Conservation (phyloP, 2,113 vertebrate species). For the Apteryx mantelli region DNA sequence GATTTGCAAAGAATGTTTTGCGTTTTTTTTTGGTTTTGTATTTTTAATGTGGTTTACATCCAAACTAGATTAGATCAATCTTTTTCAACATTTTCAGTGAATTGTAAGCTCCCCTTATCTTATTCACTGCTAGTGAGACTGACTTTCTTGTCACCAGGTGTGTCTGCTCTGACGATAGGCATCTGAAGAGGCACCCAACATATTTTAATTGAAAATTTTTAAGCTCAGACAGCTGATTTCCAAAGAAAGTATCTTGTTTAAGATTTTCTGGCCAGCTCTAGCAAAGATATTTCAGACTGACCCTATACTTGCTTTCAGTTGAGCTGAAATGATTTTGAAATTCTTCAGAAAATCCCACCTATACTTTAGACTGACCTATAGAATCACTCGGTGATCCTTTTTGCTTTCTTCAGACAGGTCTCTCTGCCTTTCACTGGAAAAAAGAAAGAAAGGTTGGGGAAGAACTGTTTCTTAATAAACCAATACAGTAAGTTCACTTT, state of each 20-base stretch:
- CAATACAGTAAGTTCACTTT: neutral
- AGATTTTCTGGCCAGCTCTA: neutral
- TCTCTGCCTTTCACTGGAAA: neutral
- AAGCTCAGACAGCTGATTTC: neutral
- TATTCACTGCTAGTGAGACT: neutral
- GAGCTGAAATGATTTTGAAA: neutral
- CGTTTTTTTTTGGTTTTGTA: neutral
- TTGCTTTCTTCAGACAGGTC: neutral
- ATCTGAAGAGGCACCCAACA: neutral
- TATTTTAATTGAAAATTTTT: neutral
- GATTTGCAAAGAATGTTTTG: neutral
- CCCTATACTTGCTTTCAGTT: neutral
- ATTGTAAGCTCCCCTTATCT: neutral
- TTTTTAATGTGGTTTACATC: neutral
- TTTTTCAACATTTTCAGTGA: neutral
- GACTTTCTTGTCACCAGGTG: neutral
- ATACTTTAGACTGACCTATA: neutral
- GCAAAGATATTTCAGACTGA: neutral
- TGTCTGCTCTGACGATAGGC: neutral
- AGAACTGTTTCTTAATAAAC: neutral
- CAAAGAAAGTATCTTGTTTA: neutral
- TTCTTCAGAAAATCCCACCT: neutral
- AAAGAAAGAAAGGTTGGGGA: neutral
- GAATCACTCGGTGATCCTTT: neutral
- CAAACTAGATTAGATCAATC: neutral